Conservation (phyloP, 1,140 invertebrate species). For the Nasonia giraulti region DNA sequence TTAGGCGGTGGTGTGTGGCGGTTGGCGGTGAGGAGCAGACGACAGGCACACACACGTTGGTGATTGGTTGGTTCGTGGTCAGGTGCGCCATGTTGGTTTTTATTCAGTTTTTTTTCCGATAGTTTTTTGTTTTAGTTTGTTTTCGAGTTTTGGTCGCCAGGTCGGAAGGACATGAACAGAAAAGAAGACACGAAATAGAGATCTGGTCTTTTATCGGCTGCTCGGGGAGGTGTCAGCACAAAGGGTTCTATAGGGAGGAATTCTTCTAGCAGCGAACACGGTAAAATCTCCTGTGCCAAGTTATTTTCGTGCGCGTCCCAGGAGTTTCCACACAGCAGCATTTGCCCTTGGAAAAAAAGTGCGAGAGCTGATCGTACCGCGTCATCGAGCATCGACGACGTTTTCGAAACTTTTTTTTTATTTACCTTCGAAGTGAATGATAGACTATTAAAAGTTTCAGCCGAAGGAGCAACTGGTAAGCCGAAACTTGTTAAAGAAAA, state of each 20-base stretch:
- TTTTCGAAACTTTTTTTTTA: not conserved
- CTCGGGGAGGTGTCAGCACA: too few relatives aligned
- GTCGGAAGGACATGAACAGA: constrained; percentile 38
- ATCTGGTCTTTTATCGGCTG: not conserved
- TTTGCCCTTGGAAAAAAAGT: constrained; percentile 15
- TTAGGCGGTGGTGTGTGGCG: constrained; percentile 5
- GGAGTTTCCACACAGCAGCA: not conserved
- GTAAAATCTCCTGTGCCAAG: not conserved
- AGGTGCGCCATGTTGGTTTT: constrained; percentile 17
- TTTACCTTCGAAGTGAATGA: not conserved
- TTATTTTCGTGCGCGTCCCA: not conserved
- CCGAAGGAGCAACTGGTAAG: not conserved
- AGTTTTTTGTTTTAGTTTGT: not conserved
- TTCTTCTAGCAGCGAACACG: not conserved
- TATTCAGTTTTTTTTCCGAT: not conserved
- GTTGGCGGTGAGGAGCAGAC: constrained; percentile 27
- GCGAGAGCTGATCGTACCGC: not conserved
- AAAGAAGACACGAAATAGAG: constrained; percentile 38
- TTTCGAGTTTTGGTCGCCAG: constrained; percentile 7
- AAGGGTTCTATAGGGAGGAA: too few relatives aligned
- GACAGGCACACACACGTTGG: constrained; percentile 22
- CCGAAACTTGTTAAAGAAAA: constrained; percentile 4
- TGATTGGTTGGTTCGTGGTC: constrained; percentile 9
- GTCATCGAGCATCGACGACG: not conserved
- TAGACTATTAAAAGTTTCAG: not conserved